These are phyloP conservation scores for Mongoloraphidia duomilia DNA, from an alignment of 2,888 invertebrate genomes.

Conservation along the genomic window DNA sequence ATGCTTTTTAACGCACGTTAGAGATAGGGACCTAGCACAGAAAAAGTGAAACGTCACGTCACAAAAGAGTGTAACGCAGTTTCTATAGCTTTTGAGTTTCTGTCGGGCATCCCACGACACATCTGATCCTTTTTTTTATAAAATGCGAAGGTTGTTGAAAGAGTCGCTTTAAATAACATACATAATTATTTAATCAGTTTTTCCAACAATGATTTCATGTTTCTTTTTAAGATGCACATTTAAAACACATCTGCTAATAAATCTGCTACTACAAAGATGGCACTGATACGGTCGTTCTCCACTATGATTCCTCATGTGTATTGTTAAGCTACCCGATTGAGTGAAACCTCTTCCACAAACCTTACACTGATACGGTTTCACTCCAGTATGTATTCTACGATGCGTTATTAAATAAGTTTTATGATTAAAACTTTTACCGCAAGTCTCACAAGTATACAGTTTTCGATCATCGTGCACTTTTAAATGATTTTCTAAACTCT, in stretches of 20 bases:
- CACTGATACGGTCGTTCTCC: slow-evolving; percentile 28
- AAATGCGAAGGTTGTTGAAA: too few relatives aligned
- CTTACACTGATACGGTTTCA: slow-evolving; percentile 21
- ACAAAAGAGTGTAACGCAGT: too few relatives aligned
- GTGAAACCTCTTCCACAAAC: slow-evolving; percentile 36
- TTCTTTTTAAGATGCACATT: neutral
- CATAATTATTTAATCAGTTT: too few relatives aligned
- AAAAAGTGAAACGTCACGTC: too few relatives aligned
- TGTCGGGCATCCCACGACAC: too few relatives aligned
- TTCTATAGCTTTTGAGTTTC: too few relatives aligned
- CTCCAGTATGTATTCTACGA: slow-evolving; percentile 1
- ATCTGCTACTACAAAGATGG: neutral
- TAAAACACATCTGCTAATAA: neutral
- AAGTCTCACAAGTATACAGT: slow-evolving; percentile 1
- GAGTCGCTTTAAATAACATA: too few relatives aligned
- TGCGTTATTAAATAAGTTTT: slow-evolving; percentile 3
- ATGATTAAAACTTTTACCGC: slow-evolving; percentile 5
- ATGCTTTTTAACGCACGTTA: too few relatives aligned
- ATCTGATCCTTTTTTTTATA: too few relatives aligned
- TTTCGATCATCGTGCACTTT: slow-evolving; percentile 1
- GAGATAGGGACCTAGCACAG: too few relatives aligned
- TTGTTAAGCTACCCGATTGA: slow-evolving; percentile 33
- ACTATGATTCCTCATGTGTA: slow-evolving; percentile 21
- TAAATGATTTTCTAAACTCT: slow-evolving; percentile 1
- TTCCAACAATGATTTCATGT: neutral